Evolutionary conservation across 2,113 vertebrate species (phyloP), one percentile per base, ranked within the genome.

Genomic region (Cyrtonyx montezumae): DNA sequence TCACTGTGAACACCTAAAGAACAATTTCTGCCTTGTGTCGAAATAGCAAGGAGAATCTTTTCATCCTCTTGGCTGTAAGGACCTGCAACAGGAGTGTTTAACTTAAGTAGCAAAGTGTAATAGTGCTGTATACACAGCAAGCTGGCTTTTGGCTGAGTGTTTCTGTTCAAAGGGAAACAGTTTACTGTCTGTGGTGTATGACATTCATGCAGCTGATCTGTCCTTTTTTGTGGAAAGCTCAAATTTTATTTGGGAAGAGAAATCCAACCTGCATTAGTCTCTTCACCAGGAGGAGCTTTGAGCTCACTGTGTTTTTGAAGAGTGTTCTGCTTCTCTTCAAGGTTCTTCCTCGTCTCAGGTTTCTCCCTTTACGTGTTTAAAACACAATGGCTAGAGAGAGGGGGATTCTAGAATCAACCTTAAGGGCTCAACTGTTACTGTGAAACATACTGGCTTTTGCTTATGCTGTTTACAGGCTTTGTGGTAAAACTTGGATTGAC

Each of bases 71-170:
- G 43, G 28, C 82, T 86, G 55, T 21, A 48, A 75, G 84, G 56
- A 16, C 37, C 37, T 78, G 26, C 62, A 70, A 36, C 43, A 61
- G 26, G 34, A 91, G 46, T 40, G 42, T 76, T 94, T 91, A 51
- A 43, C 40, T 84, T 68, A 30, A 40, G 4, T 34, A 73, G 51
- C 13, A 28, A 70, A 59, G 53, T 75, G 30, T 70, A 62, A 51
- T 26, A 45, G 16, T 89, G 13, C n/a, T 49, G 65, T 43, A 65
- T 59, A 4, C 59, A 83, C 36, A 71, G 65, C 18, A 30, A 82
- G 78, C 46, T 93, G 82, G 46, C 84, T 85, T 85, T 77, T 90
- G 91, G 21, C n/a, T 83, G 51, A 70, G 59, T 85, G 66, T 84
- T 96, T 88, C 59, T 67, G 28, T 21, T 83, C 37, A 55, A 77